Conservation (phyloP, 2,113 vertebrate species). For the Pituophis catenifer region DNA sequence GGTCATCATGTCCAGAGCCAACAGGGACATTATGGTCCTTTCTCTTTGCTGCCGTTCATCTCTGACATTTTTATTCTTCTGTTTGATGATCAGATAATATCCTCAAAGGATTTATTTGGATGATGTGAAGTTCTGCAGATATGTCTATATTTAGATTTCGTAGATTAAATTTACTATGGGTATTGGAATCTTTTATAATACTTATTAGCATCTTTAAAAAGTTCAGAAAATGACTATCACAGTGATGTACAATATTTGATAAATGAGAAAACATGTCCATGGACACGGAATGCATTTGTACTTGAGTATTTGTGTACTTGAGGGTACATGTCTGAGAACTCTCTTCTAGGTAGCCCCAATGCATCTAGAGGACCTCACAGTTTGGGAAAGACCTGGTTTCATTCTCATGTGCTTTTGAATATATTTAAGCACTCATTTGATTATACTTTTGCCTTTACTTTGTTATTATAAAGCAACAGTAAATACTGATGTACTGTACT, state of each 20-base stretch:
- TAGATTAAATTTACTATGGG: background rate
- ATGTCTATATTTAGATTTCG: background rate
- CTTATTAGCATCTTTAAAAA: background rate
- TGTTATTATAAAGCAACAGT: background rate
- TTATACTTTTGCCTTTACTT: background rate
- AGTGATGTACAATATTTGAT: background rate
- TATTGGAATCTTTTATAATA: background rate
- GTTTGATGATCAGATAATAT: constrained; percentile 3
- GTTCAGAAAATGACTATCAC: background rate
- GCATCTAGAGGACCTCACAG: background rate
- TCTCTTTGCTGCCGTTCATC: background rate
- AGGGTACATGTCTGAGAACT: background rate
- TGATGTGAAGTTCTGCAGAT: background rate
- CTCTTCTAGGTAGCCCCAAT: background rate
- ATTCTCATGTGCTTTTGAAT: background rate
- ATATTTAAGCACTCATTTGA: background rate
- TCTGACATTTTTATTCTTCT: background rate
- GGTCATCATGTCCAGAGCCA: constrained; percentile 70
- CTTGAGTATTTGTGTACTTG: background rate
- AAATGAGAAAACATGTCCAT: background rate
- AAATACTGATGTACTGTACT: background rate
- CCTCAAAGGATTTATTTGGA: constrained; percentile 3
- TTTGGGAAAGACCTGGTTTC: background rate
- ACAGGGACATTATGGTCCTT: constrained; percentile 70
- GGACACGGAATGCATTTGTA: background rate